Conservation (phyloP, 2,888 invertebrate species). For the Cerastoderma edule region DNA sequence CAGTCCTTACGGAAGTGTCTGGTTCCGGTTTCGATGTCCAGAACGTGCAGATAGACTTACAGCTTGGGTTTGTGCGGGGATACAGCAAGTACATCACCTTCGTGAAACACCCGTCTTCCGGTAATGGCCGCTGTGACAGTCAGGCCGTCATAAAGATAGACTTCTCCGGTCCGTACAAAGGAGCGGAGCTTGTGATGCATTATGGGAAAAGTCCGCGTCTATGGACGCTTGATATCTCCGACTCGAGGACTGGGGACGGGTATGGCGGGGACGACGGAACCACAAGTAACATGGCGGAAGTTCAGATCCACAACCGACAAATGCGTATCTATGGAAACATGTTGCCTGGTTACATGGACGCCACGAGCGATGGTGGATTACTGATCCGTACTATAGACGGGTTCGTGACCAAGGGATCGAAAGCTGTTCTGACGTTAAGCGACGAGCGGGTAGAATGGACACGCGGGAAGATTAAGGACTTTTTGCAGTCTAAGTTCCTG, state of each 20-base stretch:
- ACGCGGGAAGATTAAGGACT: conserved; percentile 70
- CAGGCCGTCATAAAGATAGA: conserved; percentile 80
- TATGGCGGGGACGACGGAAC: conserved; percentile 78
- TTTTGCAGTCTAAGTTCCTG: conserved; percentile 78
- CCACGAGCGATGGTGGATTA: conserved; percentile 78
- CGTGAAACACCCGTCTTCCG: conserved; percentile 68
- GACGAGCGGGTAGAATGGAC: conserved; percentile 78
- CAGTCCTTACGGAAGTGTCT: conserved; percentile 2
- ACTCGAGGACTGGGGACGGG: conserved; percentile 79
- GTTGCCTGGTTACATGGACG: conserved; percentile 79
- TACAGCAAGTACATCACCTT: conserved; percentile 80
- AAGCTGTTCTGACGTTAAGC: conserved; percentile 69
- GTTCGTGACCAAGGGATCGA: conserved; percentile 74
- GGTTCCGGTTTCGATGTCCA: conserved; percentile 55
- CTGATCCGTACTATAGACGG: conserved; percentile 79
- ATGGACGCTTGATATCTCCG: conserved; percentile 81
- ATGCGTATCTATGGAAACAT: conserved; percentile 81
- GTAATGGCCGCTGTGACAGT: conserved; percentile 65
- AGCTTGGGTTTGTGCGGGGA: conserved; percentile 77
- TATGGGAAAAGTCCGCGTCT: conserved; percentile 78
- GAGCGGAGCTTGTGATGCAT: conserved; percentile 70
- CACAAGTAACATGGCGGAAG: conserved; percentile 80
- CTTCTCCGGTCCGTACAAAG: conserved; percentile 76
- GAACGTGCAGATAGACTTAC: conserved; percentile 76
- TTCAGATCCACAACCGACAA: conserved; percentile 80